Base-by-base conservation (phyloP, 2,113 vertebrate species). In the Centropus bengalensis region DNA sequence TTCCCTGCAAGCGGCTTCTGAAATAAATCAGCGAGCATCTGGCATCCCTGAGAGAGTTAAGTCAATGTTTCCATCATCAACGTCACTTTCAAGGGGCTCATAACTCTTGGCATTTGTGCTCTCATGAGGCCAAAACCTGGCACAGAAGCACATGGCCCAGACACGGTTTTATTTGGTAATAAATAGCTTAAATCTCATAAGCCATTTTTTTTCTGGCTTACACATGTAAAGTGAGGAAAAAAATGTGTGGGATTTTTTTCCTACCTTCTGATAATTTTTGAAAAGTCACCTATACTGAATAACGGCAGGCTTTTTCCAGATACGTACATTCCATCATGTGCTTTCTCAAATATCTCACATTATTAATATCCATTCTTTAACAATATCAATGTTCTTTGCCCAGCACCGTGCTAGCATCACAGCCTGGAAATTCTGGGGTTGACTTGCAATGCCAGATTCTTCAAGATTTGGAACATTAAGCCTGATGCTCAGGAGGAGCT, bases 101-200 rank as follows among this genome's bases (percentile, higher is more conserved):
- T 95, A 95, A 85, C 30, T 89, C 70, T 56, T 5, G 0, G 4
- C 2, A 38, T 70, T 88, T 58, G 17, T 70, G 55, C 51, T 96
- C 82, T 91, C 26, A 2, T 38, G 82, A 75, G 85, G 71, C 63
- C 68, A 62, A 68, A 88, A 77, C 67, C 80, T 95, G 92, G 79
- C 28, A 3, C 36, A 59, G 79, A 93, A 94, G 70, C 90, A 63
- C 26, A 62, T 1, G 1, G 88, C 36, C 59, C 88, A 96, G 90
- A 96, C 95, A 90, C 63, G 52, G n/a, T 82, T 94, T 95, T 88
- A 80, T 95, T 94, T 59, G 22, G 71, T 91, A 95, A 93, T 94
- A 96, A 95, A 94, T 94, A 80, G 88, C 45, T 88, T 82, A 93
- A 95, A 89, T 93, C 85, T 88, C 92, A 45, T 91, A 87, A 87